A percentile compares a stretch with the other conserved stretches of the same genome.
Evolutionary conservation across 2,113 vertebrate species (phyloP).

Genomic region (Perca schrenkii): DNA sequence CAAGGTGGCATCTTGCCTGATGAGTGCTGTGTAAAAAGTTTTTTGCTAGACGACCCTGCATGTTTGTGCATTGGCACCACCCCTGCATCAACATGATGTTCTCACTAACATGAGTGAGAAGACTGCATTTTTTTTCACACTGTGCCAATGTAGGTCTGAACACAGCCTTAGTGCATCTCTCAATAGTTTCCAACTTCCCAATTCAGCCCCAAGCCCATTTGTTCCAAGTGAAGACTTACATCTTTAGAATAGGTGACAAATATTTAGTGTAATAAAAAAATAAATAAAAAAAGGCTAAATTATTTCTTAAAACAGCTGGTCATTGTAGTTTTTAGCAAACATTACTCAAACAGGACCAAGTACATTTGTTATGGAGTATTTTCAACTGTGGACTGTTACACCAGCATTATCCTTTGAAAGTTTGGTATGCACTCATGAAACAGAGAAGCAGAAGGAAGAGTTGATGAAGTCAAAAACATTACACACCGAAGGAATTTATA

Average conservation of each 20-base stretch:
- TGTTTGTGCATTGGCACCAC: neutral
- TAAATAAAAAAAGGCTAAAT: neutral
- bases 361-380: neutral
- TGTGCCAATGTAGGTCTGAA: neutral
- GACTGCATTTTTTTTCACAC: neutral
- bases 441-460: slow-evolving; percentile 74
- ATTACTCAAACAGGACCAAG: neutral
- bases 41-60: neutral
- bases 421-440: slow-evolving; percentile 71
- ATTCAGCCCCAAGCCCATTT: neutral
- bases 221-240: neutral
- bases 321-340: neutral
- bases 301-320: neutral
- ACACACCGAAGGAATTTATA: slow-evolving; percentile 59
- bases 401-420: neutral
- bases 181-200: neutral
- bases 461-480: slow-evolving; percentile 76
- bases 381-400: neutral
- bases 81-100: neutral
- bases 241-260: neutral
- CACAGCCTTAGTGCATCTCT: neutral
- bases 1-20: neutral
- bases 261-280: too few species aligned
- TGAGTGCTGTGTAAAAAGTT: neutral
- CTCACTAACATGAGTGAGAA: neutral